Conservation (phyloP, 2,888 invertebrate species). For the Microchrysa polita region DNA sequence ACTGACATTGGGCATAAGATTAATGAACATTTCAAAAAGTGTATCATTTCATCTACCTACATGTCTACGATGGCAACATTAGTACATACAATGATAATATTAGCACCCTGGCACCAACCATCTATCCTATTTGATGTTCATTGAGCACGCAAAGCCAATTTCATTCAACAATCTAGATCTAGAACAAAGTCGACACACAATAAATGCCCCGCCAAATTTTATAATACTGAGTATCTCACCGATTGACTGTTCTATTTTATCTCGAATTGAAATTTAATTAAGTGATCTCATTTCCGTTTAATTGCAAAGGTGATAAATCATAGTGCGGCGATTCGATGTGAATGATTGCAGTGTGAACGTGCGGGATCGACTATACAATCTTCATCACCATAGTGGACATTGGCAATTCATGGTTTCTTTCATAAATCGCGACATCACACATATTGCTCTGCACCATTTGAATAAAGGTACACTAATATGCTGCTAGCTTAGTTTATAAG, state of each 20-base stretch:
- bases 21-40: no score
- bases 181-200: conserved; percentile 23
- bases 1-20: no score
- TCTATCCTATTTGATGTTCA: not conserved
- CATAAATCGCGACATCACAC: not conserved
- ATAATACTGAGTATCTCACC: conserved; percentile 6
- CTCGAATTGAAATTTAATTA: conserved; percentile 56
- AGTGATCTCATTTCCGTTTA: conserved; percentile 55
- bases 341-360: conserved; percentile 20
- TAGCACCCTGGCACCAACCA: not conserved
- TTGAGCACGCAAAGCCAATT: not conserved
- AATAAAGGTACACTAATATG: no score
- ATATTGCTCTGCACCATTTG: no score
- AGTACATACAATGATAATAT: no score
- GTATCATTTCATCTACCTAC: no score
- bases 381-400: conserved; percentile 18
- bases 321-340: conserved; percentile 39
- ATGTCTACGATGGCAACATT: no score
- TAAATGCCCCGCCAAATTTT: conserved; percentile 21
- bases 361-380: not conserved
- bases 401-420: conserved; percentile 38
- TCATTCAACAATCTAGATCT: not conserved
- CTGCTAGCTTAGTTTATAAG: conserved; percentile 9
- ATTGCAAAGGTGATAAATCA: conserved; percentile 49
- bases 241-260: conserved; percentile 52